Base-by-base conservation (phyloP, 2,797 vertebrate species). In the Helostoma temminkii region DNA sequence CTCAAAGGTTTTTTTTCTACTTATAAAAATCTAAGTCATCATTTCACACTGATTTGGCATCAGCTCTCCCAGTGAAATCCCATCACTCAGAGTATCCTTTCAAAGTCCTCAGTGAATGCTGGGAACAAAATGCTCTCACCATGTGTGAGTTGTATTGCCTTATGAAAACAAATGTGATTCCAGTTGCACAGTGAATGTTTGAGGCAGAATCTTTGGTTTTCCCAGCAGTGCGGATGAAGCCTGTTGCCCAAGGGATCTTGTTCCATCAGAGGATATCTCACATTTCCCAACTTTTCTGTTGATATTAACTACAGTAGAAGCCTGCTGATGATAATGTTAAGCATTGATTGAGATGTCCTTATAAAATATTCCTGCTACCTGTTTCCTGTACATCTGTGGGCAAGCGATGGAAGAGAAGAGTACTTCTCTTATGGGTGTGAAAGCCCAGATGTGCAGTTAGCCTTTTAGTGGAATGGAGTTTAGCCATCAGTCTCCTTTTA, bases 91-190 rank as follows among this genome's bases (percentile, higher is more conserved):
- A 56, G 79, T 54, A 46, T 46, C 19, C 46, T 56, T 46, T 64
- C 15, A 68, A 58, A 52, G 3, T 36, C 37, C 42, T 67, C 54
- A 36, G 45, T 48, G 54, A 79, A 56, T 22, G 58, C 53, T 75
- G 68, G 69, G 75, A 82, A 78, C 66, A 75, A 83, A 77, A 74
- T 57, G 8, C 52, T 78, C 63, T 58, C 48, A 42, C 54, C 53
- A 46, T 60, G 43, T 68, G 57, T 46, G 24, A 62, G 53, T 19
- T 60, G 55, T 50, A 49, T 68, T 60, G 25, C 49, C 49, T 28
- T 26, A 11, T 66, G 19, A 65, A 71, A 47, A 64, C 57, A 36
- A 56, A 41, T 42, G 21, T 22, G 71, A 70, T 39, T 70, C 41
- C 34, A 30, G 59, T 64, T 41, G 64, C 25, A 56, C 24, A 24